Evolutionary conservation across 2,797 vertebrate genomes (phyloP).

Genomic region (Rhynchonycteris naso): DNA sequence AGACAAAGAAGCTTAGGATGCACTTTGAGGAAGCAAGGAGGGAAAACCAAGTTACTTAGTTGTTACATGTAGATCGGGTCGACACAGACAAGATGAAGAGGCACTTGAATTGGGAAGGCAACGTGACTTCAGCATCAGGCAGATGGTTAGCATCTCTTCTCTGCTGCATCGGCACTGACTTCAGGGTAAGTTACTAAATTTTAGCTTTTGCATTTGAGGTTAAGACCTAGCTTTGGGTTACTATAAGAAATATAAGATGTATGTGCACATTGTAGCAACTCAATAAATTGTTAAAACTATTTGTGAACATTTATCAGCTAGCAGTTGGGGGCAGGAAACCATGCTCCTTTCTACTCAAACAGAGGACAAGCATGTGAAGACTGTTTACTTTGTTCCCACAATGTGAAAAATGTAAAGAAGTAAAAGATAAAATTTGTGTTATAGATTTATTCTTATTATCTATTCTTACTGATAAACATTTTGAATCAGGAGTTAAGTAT

Average conservation of each 20-base stretch:
- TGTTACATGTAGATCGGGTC: not conserved
- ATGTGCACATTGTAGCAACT: not conserved
- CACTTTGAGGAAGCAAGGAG: not conserved
- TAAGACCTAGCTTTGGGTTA: not conserved
- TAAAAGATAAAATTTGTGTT: not conserved
- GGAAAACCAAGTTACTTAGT: not conserved
- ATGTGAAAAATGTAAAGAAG: not conserved
- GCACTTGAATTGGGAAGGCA: not conserved
- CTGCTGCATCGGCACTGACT: not conserved
- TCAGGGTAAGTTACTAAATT: not conserved
- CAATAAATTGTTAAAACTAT: not conserved
- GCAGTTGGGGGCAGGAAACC: not conserved
- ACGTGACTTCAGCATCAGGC: not conserved
- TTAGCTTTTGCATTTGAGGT: not conserved
- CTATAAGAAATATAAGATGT: not conserved
- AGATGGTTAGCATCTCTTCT: not conserved
- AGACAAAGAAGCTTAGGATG: not conserved
- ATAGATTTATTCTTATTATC: not conserved
- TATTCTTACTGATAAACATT: not conserved
- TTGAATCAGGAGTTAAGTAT: not conserved
- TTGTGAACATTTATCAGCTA: not conserved
- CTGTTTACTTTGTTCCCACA: not conserved
- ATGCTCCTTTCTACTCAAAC: not conserved
- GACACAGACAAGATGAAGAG: not conserved
- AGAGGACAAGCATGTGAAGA: not conserved